Base-by-base conservation (phyloP, 2,113 vertebrate species). In the Salvelinus fontinalis region DNA sequence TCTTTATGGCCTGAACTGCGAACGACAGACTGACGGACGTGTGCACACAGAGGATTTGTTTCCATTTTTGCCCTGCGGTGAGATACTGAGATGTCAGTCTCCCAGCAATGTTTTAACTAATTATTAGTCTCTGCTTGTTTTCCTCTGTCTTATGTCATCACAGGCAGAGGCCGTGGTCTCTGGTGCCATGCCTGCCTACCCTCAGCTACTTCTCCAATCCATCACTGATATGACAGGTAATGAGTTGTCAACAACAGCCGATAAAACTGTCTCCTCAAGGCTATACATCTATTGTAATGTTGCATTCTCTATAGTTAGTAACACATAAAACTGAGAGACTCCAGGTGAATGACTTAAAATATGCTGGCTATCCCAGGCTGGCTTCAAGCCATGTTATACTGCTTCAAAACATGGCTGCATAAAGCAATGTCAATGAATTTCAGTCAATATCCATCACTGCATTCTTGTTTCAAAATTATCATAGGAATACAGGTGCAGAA, bases 221-320 rank as follows among this genome's bases (percentile, higher is more conserved):
- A 81, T 93, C 93, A 93, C 82, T 86, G 84, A 93, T 91, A 94
- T 94, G 91, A 93, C 89, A 93, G 89, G 91, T 93, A 94, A 94
- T 90, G 90, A 93, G 90, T 92, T 93, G 92, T 93, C 92, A 93
- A 88, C 82, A 85, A 86, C 82, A 89, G 89, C 69, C 82, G 67
- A 86, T 31, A 77, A 85, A 90, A 78, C 81, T 82, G 78, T 85
- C 89, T 88, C 81, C 86, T 89, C 75, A 77, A 87, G 89, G 85
- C 87, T 74, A 77, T 70, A 75, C 76, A 80, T 86, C 81, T 69
- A 75, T 67, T 39, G 70, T 78, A 64, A 75, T 84, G 71, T 88
- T 81, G 79, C 67, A 27, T 79, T 84, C 81, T 85, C 78, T 66
- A 11, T 76, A 83, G 82, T 79, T 83, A 82, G 66, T 77, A 66